Conservation (phyloP, 2,113 vertebrate genomes). For the Odocoileus hemionus region DNA sequence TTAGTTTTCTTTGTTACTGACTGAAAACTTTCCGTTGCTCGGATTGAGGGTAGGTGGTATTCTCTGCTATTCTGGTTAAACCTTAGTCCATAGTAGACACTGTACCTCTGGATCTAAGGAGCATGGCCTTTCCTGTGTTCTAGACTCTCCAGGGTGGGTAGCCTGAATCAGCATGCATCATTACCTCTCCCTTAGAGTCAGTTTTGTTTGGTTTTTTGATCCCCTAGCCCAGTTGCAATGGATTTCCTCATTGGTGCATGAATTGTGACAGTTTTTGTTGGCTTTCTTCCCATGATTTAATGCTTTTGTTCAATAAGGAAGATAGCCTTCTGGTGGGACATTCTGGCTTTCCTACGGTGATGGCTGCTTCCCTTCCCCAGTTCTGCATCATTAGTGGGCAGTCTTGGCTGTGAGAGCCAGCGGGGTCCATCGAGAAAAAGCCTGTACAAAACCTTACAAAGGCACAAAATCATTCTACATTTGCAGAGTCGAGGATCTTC, state of each 20-base stretch:
- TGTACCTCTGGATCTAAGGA: background rate
- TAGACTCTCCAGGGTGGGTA: background rate
- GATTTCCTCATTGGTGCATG: background rate
- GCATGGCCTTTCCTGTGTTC: background rate
- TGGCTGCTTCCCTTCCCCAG: background rate
- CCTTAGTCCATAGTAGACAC: background rate
- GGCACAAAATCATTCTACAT: background rate
- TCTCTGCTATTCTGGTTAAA: background rate
- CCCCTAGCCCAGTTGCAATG: background rate
- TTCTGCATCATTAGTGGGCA: background rate
- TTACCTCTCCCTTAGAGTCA: background rate
- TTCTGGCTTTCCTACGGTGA: background rate
- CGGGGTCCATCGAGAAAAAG: background rate
- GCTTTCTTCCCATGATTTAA: background rate
- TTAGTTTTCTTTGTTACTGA: background rate
- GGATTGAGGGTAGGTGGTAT: background rate
- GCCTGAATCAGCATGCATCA: background rate
- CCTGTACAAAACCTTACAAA: background rate
- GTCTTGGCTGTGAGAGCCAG: background rate
- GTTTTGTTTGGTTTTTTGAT: background rate
- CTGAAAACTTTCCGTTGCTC: background rate
- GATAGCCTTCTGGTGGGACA: background rate
- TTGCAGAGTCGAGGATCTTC: background rate
- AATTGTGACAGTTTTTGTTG: background rate
- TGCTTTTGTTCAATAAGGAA: background rate